Percentiles rank a stretch among this genome's conserved stretches.
These are phyloP conservation scores for Tenodera sinensis DNA, from an alignment of 2,888 invertebrate species.

Conservation along the genomic window DNA sequence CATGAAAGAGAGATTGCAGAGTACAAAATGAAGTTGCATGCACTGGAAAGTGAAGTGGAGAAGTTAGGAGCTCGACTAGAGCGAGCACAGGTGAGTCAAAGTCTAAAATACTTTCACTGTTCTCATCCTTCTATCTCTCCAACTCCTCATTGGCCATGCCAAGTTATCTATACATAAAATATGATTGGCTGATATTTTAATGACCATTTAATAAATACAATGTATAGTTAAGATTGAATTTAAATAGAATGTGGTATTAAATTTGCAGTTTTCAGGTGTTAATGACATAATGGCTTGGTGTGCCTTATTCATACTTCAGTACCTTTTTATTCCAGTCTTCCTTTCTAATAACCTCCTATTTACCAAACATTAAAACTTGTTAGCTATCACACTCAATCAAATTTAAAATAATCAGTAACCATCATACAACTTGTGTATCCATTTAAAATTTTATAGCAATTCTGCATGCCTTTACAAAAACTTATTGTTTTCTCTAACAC, in stretches of 20 bases:
- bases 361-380: neutral
- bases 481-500: no score
- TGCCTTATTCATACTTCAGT: neutral
- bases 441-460: no score
- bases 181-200: neutral
- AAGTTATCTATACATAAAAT: neutral
- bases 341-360: neutral
- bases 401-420: no score
- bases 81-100: conserved; percentile 59
- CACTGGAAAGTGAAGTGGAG: conserved; percentile 87
- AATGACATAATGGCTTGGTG: neutral
- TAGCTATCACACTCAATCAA: no score
- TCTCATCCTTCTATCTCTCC: no score
- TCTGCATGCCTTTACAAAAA: no score
- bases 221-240: neutral
- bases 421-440: no score
- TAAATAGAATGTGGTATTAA: neutral
- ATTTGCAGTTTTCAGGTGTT: neutral
- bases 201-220: neutral
- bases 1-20: conserved; percentile 87
- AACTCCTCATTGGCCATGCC: no score
- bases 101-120: neutral
- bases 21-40: conserved; percentile 89
- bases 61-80: conserved; percentile 83
- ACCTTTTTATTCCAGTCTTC: neutral